Evolutionary conservation across 2,113 vertebrate species (phyloP), one percentile per base, ranked within the genome.

Genomic region (Hystrix cristata): DNA sequence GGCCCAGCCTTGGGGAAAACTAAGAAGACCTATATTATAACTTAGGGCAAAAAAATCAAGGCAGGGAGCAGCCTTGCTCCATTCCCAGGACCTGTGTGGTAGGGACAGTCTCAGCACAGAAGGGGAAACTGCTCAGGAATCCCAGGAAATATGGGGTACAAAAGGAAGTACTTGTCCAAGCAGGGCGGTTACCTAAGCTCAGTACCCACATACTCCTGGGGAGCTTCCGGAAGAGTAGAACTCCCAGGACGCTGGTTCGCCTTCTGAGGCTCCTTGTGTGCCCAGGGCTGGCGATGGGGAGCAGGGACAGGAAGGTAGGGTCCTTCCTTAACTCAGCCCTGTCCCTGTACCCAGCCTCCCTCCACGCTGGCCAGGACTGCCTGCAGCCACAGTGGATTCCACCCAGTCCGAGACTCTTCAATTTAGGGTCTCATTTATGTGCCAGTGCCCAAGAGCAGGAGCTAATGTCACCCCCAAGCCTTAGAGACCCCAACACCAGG

Each of bases 271-370:
- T 78, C 79, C 16, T 25, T 43, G 7, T 3, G 53, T 60, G 21
- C 43, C 59, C 62, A 27, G 4, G 62, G 4, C 14, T 91, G n/a
- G 13, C 8, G 29, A 43, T 31, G 21, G 46, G 27, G 71, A 87
- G 84, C 87, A 6, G 60, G 91, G 64, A 55, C 71, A 65, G 83
- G 46, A 85, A 76, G 78, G 15, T n/a, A 83, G n/a, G 51, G 6
- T 64, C n/a, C 80, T 21, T 64, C 3, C 31, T 62, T 57, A 81
- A 88, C 51, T 25, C 64, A 71, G 81, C 21, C 59, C 59, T 95
- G 5, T 6, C 78, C 34, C 64, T 38, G 16, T 1, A 87, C 31
- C 23, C 25, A 85, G 11, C 38, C 51, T 92, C 2, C 9, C n/a
- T 23, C 62, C 16, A 11, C 3, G 31, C 5, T 10, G 55, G 4